Conservation (phyloP, 2,113 vertebrate genomes). For the Thalassarche chlororhynchos region DNA sequence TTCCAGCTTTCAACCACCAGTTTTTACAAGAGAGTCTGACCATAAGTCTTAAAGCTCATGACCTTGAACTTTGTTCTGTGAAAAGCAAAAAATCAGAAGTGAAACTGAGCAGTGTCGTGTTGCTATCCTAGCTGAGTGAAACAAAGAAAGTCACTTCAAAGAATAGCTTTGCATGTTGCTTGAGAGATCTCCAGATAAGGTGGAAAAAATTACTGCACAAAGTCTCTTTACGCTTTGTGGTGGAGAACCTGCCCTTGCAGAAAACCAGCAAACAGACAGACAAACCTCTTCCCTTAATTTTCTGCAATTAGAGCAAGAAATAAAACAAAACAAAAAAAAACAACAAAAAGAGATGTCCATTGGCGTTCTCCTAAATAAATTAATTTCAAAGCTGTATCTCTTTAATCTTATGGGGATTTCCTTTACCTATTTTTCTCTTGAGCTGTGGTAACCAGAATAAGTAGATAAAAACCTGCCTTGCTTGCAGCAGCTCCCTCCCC, state of each 20-base stretch:
- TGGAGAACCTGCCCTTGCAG: background rate
- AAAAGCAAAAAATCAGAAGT: constrained; percentile 19
- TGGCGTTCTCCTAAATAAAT: background rate
- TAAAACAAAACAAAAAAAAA: background rate
- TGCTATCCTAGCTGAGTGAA: background rate
- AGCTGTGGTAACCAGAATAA: background rate
- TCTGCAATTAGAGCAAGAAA: background rate
- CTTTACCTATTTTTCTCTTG: background rate
- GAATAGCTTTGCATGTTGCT: background rate
- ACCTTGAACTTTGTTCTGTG: background rate
- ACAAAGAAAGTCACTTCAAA: background rate
- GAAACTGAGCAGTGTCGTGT: background rate
- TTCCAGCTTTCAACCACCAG: background rate
- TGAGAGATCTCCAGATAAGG: background rate
- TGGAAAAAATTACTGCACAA: background rate
- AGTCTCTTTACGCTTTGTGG: background rate
- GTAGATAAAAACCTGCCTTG: background rate
- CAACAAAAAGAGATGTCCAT: background rate
- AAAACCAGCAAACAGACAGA: background rate
- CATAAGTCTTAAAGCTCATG: background rate
- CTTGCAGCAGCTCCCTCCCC: background rate
- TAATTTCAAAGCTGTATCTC: background rate
- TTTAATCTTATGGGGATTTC: background rate
- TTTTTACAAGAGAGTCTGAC: background rate
- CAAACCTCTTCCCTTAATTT: background rate